A percentile compares a stretch with the other conserved stretches of the same genome.
Evolutionary conservation across 2,888 invertebrate species (phyloP).

Genomic region (Volucella inflata): DNA sequence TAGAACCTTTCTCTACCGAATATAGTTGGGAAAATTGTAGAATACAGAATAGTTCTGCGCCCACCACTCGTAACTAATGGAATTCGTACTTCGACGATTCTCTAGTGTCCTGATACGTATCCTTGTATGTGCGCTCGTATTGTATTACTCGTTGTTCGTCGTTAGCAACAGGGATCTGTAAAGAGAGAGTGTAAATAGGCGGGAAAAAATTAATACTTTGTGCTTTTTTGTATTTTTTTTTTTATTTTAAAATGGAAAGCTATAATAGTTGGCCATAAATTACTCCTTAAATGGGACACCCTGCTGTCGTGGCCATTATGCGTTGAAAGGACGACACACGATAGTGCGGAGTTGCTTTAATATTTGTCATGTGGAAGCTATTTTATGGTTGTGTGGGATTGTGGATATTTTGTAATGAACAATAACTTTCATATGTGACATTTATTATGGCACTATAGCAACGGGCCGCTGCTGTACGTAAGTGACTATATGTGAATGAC

Average conservation of each 20-base stretch:
- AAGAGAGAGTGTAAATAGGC: slow-evolving; percentile 16
- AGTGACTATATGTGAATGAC: background rate
- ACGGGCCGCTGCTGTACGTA: background rate
- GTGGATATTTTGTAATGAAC: slow-evolving; percentile 41
- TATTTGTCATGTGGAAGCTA: slow-evolving; percentile 42
- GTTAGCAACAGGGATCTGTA: slow-evolving; percentile 49
- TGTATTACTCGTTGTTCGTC: background rate
- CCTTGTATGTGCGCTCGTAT: slow-evolving; percentile 8
- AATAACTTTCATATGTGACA: slow-evolving; percentile 56
- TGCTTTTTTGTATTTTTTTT: slow-evolving; percentile 14
- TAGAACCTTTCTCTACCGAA: background rate
- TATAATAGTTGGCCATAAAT: slow-evolving; percentile 39
- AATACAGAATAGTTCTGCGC: background rate
- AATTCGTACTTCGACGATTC: background rate
- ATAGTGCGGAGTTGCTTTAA: slow-evolving; percentile 27
- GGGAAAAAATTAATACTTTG: slow-evolving; percentile 46
- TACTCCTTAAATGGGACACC: slow-evolving; percentile 12
- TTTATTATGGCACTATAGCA: slow-evolving; percentile 29
- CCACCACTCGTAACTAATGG: slow-evolving; percentile 13
- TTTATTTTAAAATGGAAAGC: background rate
- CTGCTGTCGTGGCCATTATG: background rate
- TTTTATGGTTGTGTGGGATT: slow-evolving; percentile 16
- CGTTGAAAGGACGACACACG: slow-evolving; percentile 18
- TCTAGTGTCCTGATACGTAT: slow-evolving; percentile 13
- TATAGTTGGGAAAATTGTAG: background rate